Evolutionary conservation across 1,140 invertebrate species (phyloP).

Genomic region (Rhopalosiphum padi): DNA sequence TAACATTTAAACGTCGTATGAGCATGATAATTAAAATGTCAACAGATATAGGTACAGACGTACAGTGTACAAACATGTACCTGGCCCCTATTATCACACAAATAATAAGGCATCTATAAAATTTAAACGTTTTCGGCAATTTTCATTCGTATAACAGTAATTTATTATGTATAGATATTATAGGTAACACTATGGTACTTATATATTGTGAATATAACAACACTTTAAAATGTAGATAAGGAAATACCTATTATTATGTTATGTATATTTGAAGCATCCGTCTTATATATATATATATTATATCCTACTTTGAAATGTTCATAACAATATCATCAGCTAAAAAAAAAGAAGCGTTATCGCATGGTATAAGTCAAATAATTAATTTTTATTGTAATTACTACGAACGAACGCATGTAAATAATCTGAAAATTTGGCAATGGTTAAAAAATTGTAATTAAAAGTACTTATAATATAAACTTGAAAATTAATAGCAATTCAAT

Average conservation of each 20-base stretch:
- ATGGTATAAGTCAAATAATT: not conserved
- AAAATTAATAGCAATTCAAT: not conserved
- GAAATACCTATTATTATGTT: not conserved
- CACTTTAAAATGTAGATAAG: not conserved
- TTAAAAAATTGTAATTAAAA: not conserved
- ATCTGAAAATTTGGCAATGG: constrained; percentile 25
- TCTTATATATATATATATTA: not conserved
- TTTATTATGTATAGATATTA: not conserved
- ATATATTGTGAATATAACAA: not conserved
- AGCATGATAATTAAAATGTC: not conserved
- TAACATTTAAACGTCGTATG: not conserved
- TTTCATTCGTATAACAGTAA: not conserved
- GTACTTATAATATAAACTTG: not conserved
- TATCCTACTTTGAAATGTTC: not conserved
- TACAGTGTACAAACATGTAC: too few relatives aligned
- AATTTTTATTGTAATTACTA: not conserved
- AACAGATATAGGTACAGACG: too few relatives aligned
- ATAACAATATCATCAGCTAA: not conserved
- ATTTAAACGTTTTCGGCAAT: not conserved
- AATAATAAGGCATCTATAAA: too few relatives aligned
- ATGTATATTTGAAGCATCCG: not conserved
- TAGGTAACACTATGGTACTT: not conserved
- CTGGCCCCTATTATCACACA: too few relatives aligned
- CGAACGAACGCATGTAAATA: not conserved
- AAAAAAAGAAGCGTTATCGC: not conserved